Conservation (phyloP, 2,113 vertebrate genomes). For the Oreotrochilus melanogaster region DNA sequence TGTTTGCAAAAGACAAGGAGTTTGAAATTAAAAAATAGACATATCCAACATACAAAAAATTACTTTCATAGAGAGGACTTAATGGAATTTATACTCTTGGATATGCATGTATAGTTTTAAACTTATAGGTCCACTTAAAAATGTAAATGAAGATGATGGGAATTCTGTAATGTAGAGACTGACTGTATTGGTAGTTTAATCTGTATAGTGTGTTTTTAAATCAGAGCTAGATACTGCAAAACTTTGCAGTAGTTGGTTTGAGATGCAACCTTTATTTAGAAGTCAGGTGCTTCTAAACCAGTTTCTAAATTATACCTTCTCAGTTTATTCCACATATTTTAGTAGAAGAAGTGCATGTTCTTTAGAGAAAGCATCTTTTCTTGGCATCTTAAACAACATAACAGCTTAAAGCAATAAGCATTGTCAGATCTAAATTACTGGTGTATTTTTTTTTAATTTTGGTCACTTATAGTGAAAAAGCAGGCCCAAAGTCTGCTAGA, state of each 20-base stretch:
- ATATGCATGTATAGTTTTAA: not conserved
- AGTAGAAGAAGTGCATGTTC: not conserved
- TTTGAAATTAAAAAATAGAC: not conserved
- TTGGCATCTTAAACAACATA: not conserved
- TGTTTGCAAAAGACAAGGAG: not conserved
- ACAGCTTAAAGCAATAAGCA: not conserved
- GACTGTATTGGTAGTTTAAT: not conserved
- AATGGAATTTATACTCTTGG: not conserved
- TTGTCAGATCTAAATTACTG: not conserved
- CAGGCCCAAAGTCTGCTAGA: not conserved
- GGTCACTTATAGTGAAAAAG: not conserved
- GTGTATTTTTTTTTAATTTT: not conserved
- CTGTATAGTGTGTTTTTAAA: not conserved
- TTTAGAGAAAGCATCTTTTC: not conserved
- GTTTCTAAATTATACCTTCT: not conserved
- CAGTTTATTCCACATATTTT: not conserved
- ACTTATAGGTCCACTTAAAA: not conserved
- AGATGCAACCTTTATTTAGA: not conserved
- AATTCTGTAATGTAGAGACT: not conserved
- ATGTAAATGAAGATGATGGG: not conserved
- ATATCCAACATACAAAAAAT: too few species aligned
- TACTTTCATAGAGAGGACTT: not conserved
- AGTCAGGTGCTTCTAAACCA: not conserved
- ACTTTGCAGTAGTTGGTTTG: not conserved
- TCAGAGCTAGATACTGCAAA: not conserved